Conservation (phyloP, 2,888 invertebrate genomes). For the Caenorhabditis sp. region DNA sequence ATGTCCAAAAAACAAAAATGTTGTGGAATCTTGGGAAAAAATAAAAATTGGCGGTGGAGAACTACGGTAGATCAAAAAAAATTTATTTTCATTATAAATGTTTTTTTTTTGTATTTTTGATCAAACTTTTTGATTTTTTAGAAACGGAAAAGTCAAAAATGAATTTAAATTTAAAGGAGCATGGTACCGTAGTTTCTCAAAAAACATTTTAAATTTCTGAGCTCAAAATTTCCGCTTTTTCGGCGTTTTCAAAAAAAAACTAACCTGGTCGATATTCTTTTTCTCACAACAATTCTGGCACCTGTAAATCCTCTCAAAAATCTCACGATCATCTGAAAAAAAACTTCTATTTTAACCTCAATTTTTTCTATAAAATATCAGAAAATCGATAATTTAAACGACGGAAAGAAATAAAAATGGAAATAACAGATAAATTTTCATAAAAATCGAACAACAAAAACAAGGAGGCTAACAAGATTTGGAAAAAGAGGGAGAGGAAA, state of each 20-base stretch:
- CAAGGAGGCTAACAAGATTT: neutral
- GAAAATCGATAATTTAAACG: neutral
- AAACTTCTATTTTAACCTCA: neutral
- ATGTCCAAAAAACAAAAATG: too few relatives aligned
- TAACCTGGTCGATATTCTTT: slow-evolving; percentile 25
- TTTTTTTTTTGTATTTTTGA: too few relatives aligned
- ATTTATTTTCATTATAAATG: too few relatives aligned
- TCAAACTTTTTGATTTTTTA: too few relatives aligned
- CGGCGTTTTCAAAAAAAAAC: neutral
- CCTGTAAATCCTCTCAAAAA: neutral
- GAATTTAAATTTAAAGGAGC: too few relatives aligned
- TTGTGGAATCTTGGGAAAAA: too few relatives aligned
- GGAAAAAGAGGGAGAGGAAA: neutral
- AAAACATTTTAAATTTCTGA: too few relatives aligned
- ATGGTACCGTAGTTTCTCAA: too few relatives aligned
- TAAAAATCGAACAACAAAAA: slow-evolving; percentile 14
- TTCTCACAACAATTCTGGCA: neutral
- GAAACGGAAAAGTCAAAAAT: too few relatives aligned
- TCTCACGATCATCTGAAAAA: slow-evolving; percentile 7
- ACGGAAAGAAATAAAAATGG: slow-evolving; percentile 5
- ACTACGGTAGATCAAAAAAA: too few relatives aligned
- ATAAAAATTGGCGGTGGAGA: too few relatives aligned
- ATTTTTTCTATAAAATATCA: neutral
- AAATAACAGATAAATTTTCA: slow-evolving; percentile 10
- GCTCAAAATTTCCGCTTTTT: neutral